Evolutionary conservation across 2,888 invertebrate genomes (phyloP).

Genomic region (Chironomus tentans): DNA sequence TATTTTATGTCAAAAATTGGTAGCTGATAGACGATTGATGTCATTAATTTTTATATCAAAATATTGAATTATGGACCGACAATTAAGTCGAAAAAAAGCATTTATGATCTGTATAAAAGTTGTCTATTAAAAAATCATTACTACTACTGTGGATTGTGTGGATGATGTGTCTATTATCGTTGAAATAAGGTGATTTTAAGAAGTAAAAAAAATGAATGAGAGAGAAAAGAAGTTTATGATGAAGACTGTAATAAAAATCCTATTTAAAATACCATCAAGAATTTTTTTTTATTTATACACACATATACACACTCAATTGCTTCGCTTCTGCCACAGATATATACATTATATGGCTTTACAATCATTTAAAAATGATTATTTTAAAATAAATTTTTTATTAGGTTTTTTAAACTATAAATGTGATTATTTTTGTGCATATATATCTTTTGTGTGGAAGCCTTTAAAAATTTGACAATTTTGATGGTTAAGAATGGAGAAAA

Average conservation of each 20-base stretch:
- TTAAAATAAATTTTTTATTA: not conserved
- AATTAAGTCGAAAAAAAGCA: constrained; percentile 3
- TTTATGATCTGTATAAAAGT: constrained; percentile 14
- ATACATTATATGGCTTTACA: not conserved
- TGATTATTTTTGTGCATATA: not conserved
- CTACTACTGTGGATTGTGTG: not conserved
- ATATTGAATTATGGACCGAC: constrained; percentile 17
- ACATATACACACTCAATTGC: not conserved
- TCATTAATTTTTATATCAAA: constrained; percentile 2
- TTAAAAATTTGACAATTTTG: no score
- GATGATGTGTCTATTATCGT: constrained; percentile 22
- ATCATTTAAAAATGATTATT: not conserved
- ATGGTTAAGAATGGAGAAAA: no score
- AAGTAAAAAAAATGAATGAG: not conserved
- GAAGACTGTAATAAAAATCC: constrained; percentile 10
- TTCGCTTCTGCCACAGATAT: no score
- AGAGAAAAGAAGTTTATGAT: constrained; percentile 10
- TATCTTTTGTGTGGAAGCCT: no score
- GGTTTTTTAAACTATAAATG: not conserved
- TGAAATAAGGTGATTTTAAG: constrained; percentile 8
- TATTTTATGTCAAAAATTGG: not conserved
- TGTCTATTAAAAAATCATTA: constrained; percentile 23
- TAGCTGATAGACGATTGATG: constrained; percentile 4
- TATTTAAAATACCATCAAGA: constrained; percentile 14
- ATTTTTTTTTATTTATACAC: not conserved